Percentiles rank a stretch among this genome's conserved stretches.
Conservation (phyloP, 2,797 vertebrate species). For the Ispidina picta region DNA sequence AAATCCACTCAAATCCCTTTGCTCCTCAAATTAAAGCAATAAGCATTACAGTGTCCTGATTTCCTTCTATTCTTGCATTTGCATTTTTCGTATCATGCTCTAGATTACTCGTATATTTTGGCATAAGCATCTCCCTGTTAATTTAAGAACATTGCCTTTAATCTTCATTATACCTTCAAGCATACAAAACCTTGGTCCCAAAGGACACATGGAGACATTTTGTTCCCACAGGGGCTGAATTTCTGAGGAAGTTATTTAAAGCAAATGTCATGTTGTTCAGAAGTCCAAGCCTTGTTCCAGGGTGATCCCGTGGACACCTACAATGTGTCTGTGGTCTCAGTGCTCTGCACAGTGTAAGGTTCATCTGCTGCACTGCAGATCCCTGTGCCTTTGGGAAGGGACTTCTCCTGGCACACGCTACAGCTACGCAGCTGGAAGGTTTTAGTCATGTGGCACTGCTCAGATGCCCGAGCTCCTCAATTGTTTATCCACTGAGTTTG, state of each 20-base stretch:
- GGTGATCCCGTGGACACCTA: not conserved
- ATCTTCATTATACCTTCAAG: constrained; percentile 53
- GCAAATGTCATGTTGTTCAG: not conserved
- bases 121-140: constrained; percentile 51
- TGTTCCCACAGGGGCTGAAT: not conserved
- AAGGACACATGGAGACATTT: not conserved
- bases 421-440: not conserved
- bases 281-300: not conserved
- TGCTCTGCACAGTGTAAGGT: not conserved
- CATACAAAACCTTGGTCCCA: not conserved
- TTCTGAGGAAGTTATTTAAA: constrained; percentile 41
- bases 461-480: not conserved
- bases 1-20: constrained; percentile 70
- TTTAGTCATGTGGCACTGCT: not conserved
- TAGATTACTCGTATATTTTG: constrained; percentile 63
- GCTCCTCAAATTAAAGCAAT: constrained; percentile 69
- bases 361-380: not conserved
- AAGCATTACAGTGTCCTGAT: constrained; percentile 68
- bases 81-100: constrained; percentile 68
- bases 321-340: not conserved
- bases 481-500: not conserved
- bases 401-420: not conserved
- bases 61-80: constrained; percentile 64
- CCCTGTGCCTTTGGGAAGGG: not conserved
- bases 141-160: constrained; percentile 52